These are phyloP conservation scores for Trichopria drosophilae DNA, from an alignment of 2,888 invertebrate species.

Conservation along the genomic window DNA sequence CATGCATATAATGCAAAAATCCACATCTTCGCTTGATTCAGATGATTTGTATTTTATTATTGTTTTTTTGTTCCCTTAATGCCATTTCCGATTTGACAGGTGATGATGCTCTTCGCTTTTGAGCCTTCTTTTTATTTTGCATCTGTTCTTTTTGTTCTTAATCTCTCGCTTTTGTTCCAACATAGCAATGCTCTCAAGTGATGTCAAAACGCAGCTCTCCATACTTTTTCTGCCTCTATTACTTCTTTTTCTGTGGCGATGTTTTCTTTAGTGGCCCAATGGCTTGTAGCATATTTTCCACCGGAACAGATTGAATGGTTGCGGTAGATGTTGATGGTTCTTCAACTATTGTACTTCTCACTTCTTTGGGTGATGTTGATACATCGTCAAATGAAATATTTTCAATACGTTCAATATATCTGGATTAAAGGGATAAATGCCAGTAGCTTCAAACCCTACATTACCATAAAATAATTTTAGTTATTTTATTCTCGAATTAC, in stretches of 20 bases:
- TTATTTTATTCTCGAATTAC: no score
- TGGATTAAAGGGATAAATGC: slow-evolving; percentile 30
- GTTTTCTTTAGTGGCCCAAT: background rate
- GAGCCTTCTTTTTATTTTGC: background rate
- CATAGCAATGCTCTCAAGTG: background rate
- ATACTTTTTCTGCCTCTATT: background rate
- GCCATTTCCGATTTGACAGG: no score
- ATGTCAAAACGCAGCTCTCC: background rate
- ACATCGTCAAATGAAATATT: slow-evolving; percentile 7
- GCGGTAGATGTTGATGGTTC: slow-evolving; percentile 3
- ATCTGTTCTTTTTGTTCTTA: no score
- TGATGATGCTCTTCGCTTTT: background rate
- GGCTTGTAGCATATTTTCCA: background rate
- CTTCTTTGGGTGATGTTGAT: no score
- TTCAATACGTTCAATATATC: slow-evolving; percentile 31
- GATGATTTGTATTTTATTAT: background rate
- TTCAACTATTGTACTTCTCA: background rate
- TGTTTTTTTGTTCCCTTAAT: no score
- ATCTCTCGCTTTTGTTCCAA: no score
- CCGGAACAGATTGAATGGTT: background rate
- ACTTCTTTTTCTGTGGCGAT: background rate
- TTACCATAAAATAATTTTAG: no score
- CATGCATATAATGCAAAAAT: slow-evolving; percentile 11
- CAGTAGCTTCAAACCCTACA: slow-evolving; percentile 18
- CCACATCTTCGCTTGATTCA: slow-evolving; percentile 8